Conservation (phyloP, 2,797 vertebrate genomes). For the Buceros bicornis region DNA sequence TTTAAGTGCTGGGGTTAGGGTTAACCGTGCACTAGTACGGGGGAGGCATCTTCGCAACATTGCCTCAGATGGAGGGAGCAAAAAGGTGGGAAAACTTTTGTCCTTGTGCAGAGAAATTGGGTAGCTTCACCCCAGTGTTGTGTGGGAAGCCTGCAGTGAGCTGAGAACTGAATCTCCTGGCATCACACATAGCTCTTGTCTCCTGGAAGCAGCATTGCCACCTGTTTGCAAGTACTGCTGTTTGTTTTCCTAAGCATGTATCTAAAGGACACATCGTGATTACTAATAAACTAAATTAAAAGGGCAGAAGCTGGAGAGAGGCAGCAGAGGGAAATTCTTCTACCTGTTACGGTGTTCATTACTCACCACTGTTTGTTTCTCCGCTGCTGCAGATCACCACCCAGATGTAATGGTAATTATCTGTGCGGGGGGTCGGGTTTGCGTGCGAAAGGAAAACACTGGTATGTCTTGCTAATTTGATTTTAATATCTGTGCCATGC, state of each 20-base stretch:
- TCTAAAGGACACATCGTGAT: not conserved
- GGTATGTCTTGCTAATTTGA: conserved; percentile 53
- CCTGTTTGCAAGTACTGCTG: not conserved
- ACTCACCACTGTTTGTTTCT: not conserved
- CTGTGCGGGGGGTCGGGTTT: conserved; percentile 21
- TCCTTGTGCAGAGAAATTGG: fast-evolving
- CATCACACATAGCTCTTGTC: fast-evolving
- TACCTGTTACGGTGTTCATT: not conserved
- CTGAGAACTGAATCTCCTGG: not conserved
- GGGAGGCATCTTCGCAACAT: not conserved
- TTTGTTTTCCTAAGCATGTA: not conserved
- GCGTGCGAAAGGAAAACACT: conserved; percentile 16
- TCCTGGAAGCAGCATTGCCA: not conserved
- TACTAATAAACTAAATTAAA: not conserved
- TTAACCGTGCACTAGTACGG: fast-evolving
- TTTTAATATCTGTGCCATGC: conserved; percentile 49
- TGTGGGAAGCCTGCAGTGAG: fast-evolving
- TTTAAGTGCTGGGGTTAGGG: not conserved
- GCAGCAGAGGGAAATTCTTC: not conserved
- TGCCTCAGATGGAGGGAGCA: not conserved
- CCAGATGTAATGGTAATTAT: not conserved
- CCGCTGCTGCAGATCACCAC: not conserved
- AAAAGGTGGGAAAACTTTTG: not conserved
- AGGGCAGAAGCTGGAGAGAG: not conserved
- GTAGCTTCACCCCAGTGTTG: fast-evolving